Base-by-base conservation (phyloP, 1,140 invertebrate species). In the Manduca sexta region DNA sequence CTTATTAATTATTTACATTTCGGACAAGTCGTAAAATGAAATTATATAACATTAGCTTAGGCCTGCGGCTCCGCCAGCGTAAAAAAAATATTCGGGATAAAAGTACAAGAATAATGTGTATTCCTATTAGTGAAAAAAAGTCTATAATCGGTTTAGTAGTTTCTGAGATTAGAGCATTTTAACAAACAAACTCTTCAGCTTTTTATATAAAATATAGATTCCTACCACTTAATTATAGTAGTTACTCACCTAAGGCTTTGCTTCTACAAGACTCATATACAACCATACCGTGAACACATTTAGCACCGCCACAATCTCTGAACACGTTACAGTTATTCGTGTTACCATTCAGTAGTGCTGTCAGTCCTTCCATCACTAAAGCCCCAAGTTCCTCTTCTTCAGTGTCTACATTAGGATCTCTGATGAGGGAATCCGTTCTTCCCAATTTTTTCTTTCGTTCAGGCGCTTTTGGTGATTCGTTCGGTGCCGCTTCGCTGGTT, bases 251-350 rank as follows among this genome's bases (percentile, higher is more conserved):
- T 45, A 96, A 88, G 16, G 92, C 93, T 69, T 93, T 91, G 49
- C 90, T 91, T 15, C 96, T 89, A 82, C 95, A 97, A 52, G 96
- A 92, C 49, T 91, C 87, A 66, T 93, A 94, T 34, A 94, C 93
- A 17, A 98, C 94, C 84, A 98, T 91, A 70, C 94, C 94, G 64
- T 97, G 95, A 3, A 95, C 92, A 80, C 95, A 96, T 49, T 95
- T 92, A 2, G 96, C 95, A 29, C 96, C 97, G 1, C 95, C 94
- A 71, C 94, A 96, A 78, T 98, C 95, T 42, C 97, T 88, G 77
- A 98, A 97, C 37, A 98, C 94, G 75, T 93, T 94, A 38, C 96
- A 96, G 87, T 98, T 99, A 53, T 91, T 91, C 38, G 90, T 90
- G 77, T 96, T 97, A 12, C 91, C 90, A 49, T 86, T 89, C 48